Conservation (phyloP, 2,797 vertebrate species). For the Melanotaenia pygmaea region DNA sequence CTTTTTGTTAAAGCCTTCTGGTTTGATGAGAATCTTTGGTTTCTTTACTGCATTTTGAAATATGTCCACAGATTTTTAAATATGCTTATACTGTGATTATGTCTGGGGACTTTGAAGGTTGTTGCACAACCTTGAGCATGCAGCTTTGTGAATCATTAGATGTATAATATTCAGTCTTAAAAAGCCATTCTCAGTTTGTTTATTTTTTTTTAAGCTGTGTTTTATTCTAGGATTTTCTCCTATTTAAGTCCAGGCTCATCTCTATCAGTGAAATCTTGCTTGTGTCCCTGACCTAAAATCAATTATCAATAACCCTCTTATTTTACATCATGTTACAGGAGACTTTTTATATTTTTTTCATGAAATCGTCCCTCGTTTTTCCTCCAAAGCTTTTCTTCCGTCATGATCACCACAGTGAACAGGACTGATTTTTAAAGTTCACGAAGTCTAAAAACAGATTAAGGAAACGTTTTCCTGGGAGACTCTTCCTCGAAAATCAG, state of each 20-base stretch:
- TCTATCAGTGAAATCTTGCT: not conserved
- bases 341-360: not conserved
- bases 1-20: not conserved
- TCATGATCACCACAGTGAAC: not conserved
- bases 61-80: not conserved
- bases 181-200: not conserved
- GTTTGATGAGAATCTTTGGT: not conserved
- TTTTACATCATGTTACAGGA: not conserved
- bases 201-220: not conserved
- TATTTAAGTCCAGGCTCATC: not conserved
- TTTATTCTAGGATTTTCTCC: not conserved
- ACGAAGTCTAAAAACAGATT: not conserved
- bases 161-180: not conserved
- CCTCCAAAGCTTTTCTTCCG: not conserved
- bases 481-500: constrained; percentile 5
- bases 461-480: constrained; percentile 5
- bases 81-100: not conserved
- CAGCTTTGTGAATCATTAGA: not conserved
- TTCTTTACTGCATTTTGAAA: not conserved
- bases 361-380: not conserved
- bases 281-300: not conserved
- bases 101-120: not conserved
- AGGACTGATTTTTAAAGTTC: not conserved
- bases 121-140: not conserved
- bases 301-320: not conserved